Conservation (phyloP, 2,113 vertebrate genomes). For the Noturus placidus region DNA sequence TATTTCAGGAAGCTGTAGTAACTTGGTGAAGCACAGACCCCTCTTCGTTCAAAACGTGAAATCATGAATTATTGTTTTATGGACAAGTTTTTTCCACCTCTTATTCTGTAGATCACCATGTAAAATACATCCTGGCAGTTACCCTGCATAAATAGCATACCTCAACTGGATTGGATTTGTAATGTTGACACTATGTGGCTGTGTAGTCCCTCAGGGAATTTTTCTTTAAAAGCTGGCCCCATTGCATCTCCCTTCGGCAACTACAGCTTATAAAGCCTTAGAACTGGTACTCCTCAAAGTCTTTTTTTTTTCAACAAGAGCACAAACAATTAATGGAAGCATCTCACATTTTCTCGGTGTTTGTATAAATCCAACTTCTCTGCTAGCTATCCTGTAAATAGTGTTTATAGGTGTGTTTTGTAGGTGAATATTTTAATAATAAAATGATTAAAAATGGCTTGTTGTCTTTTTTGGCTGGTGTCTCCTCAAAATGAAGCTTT, state of each 20-base stretch:
- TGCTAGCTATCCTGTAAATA: slow-evolving; percentile 75
- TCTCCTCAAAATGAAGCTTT: too few relatives aligned
- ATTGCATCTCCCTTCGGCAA: slow-evolving; percentile 23
- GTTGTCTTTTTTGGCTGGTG: neutral
- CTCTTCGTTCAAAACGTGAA: slow-evolving; percentile 38
- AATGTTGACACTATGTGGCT: slow-evolving; percentile 57
- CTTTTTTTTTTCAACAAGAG: slow-evolving; percentile 48
- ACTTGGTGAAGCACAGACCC: slow-evolving; percentile 50
- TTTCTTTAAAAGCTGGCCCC: slow-evolving; percentile 54
- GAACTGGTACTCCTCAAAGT: slow-evolving; percentile 38
- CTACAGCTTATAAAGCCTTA: slow-evolving; percentile 24
- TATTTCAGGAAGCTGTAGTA: slow-evolving; percentile 56
- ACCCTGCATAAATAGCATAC: slow-evolving; percentile 59
- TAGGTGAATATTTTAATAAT: slow-evolving; percentile 84
- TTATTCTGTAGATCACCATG: slow-evolving; percentile 6
- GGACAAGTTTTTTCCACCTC: slow-evolving; percentile 24
- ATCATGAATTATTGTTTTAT: slow-evolving; percentile 7
- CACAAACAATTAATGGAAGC: slow-evolving; percentile 61
- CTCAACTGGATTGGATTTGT: slow-evolving; percentile 69
- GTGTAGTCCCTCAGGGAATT: slow-evolving; percentile 73
- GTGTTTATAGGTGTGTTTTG: slow-evolving; percentile 79
- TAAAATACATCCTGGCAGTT: slow-evolving; percentile 22
- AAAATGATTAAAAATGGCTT: slow-evolving; percentile 70
- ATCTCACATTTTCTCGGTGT: slow-evolving; percentile 52
- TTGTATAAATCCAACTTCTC: slow-evolving; percentile 61